phyloP scores from a whole-genome alignment of 2,113 vertebrate species.

The Willisornis vidua region DNA sequence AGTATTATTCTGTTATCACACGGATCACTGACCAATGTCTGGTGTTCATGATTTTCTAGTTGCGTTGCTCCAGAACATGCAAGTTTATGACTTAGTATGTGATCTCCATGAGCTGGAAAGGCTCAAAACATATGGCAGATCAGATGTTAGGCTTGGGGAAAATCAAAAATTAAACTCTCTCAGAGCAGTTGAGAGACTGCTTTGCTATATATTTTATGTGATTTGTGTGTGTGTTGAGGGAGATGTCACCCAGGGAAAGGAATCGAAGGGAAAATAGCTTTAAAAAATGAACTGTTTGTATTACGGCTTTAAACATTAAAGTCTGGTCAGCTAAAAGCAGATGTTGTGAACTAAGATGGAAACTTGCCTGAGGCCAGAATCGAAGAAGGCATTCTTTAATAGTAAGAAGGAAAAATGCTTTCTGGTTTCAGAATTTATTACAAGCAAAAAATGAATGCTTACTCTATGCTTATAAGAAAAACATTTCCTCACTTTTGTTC shows the following conservation, averaged over 20 bases:
- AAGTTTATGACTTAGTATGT: constrained; percentile 64
- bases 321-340: constrained; percentile 69
- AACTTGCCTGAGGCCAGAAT: constrained; percentile 70
- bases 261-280: constrained; percentile 61
- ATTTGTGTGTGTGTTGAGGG: constrained; percentile 68
- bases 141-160: constrained; percentile 75
- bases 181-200: constrained; percentile 69
- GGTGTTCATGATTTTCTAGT: constrained; percentile 61
- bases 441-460: background rate
- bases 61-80: constrained; percentile 43
- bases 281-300: constrained; percentile 72
- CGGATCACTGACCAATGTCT: constrained; percentile 56
- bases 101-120: constrained; percentile 70
- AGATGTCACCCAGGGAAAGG: constrained; percentile 67
- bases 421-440: constrained; percentile 48
- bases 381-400: constrained; percentile 53
- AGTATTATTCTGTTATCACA: constrained; percentile 32
- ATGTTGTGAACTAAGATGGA: constrained; percentile 69
- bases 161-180: constrained; percentile 81
- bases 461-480: background rate
- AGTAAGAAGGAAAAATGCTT: constrained; percentile 51
- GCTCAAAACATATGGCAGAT: constrained; percentile 77
- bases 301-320: constrained; percentile 70
- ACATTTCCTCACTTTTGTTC: background rate
- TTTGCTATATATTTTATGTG: constrained; percentile 77